These are phyloP conservation scores for Dimorphilus gyrociliatus DNA, from an alignment of 2,888 invertebrate species.

Conservation along the genomic window DNA sequence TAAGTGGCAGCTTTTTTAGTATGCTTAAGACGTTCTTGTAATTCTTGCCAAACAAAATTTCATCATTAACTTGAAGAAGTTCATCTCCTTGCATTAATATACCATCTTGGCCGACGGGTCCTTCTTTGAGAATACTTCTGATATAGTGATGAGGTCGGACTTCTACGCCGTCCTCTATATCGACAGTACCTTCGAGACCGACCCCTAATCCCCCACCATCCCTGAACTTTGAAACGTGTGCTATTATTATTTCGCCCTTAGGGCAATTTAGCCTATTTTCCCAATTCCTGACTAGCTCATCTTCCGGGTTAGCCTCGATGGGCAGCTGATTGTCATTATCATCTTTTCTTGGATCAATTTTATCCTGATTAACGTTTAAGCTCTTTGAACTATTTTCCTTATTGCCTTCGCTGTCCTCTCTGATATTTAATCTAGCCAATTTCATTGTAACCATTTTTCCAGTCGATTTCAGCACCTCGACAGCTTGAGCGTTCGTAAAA, in stretches of 20 bases:
- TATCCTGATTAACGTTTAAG: too few relatives aligned
- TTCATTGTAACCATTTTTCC: constrained; percentile 3
- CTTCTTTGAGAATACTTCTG: constrained; percentile 76
- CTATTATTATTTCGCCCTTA: constrained; percentile 1
- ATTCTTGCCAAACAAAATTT: constrained; percentile 73
- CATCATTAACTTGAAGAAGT: constrained; percentile 52
- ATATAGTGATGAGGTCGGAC: constrained; percentile 94
- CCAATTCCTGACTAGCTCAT: too few relatives aligned
- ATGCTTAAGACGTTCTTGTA: constrained; percentile 78
- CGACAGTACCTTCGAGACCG: constrained; percentile 88
- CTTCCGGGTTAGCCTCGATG: too few relatives aligned
- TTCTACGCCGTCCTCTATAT: constrained; percentile 82
- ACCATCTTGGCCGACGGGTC: constrained; percentile 76
- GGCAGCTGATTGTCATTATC: too few relatives aligned
- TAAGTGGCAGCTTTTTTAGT: constrained; percentile 64
- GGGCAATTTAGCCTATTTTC: not conserved
- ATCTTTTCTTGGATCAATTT: too few relatives aligned
- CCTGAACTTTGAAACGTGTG: constrained; percentile 8
- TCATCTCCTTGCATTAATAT: constrained; percentile 78
- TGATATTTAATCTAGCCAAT: not conserved
- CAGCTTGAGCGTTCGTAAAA: constrained; percentile 3
- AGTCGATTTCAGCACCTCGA: constrained; percentile 4
- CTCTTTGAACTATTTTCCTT: too few relatives aligned
- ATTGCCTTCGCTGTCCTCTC: too few relatives aligned
- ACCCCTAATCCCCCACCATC: constrained; percentile 79